These are phyloP conservation scores for Scatophagus argus DNA, from an alignment of 2,113 vertebrate genomes.

Conservation along the genomic window DNA sequence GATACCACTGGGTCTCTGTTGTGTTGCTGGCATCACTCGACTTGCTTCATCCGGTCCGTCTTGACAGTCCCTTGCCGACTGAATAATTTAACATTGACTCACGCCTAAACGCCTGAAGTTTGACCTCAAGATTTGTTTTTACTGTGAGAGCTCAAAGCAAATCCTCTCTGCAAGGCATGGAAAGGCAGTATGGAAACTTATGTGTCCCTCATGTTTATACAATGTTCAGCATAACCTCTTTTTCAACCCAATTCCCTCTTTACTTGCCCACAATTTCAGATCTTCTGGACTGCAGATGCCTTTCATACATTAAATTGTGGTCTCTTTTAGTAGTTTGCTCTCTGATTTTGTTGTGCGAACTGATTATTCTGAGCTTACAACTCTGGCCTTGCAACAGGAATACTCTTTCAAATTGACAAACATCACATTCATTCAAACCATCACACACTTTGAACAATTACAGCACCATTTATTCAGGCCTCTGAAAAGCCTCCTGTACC, in stretches of 20 bases:
- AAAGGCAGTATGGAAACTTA: too few species aligned
- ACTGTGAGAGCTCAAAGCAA: conserved; percentile 71
- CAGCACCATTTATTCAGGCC: conserved; percentile 61
- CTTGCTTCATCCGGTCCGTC: conserved; percentile 72
- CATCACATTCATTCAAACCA: conserved; percentile 17
- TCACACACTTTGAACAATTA: conserved; percentile 44
- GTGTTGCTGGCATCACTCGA: conserved; percentile 67
- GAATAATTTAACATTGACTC: conserved; percentile 82
- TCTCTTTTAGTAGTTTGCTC: background rate
- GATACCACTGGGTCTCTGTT: conserved; percentile 48
- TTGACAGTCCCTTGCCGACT: conserved; percentile 55
- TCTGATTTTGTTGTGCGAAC: conserved; percentile 4
- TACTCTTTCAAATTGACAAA: conserved; percentile 20
- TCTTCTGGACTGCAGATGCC: conserved; percentile 13
- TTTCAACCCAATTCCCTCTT: conserved; percentile 26
- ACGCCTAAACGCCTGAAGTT: conserved; percentile 70
- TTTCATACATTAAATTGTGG: conserved; percentile 21
- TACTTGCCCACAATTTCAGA: conserved; percentile 22
- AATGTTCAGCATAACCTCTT: conserved; percentile 67
- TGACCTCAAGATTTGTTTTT: conserved; percentile 80
- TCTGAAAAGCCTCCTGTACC: conserved; percentile 67
- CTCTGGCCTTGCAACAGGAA: background rate
- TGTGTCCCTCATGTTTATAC: conserved; percentile 75
- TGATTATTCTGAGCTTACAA: background rate
- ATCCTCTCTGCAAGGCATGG: conserved; percentile 36